Conservation (phyloP, 2,888 invertebrate species). For the Sarcophaga caerulescens region DNA sequence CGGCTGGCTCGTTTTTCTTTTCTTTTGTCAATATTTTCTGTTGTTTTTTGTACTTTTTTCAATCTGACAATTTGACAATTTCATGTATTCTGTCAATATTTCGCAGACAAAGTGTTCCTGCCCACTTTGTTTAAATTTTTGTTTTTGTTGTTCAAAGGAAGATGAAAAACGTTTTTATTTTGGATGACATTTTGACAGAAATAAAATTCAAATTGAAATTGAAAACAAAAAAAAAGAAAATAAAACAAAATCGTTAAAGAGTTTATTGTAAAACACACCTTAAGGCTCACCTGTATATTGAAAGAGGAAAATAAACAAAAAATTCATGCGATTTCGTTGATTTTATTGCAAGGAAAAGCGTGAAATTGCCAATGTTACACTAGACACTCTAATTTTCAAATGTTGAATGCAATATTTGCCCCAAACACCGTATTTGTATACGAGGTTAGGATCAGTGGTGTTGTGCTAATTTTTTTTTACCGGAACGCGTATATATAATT, state of each 20-base stretch:
- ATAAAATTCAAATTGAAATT: too few species aligned
- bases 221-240: background rate
- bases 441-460: too few species aligned
- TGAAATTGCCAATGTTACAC: too few species aligned
- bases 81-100: background rate
- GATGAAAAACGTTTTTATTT: slow-evolving; percentile 2
- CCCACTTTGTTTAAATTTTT: slow-evolving; percentile 5
- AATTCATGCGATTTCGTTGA: background rate
- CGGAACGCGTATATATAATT: too few species aligned
- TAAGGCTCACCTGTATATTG: background rate
- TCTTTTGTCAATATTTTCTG: background rate
- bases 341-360: too few species aligned
- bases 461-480: too few species aligned
- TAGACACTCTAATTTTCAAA: too few species aligned
- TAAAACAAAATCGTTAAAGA: slow-evolving; percentile 26
- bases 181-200: slow-evolving; percentile 37
- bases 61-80: too few species aligned
- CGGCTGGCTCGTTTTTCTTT: background rate
- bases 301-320: background rate
- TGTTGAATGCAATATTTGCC: too few species aligned
- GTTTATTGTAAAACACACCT: background rate
- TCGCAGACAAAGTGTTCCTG: slow-evolving; percentile 30
- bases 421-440: too few species aligned
- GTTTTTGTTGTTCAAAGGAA: background rate
- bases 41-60: too few species aligned